Evolutionary conservation across 1,140 invertebrate genomes (phyloP).

Genomic region (Cyrtorhinus lividipennis): DNA sequence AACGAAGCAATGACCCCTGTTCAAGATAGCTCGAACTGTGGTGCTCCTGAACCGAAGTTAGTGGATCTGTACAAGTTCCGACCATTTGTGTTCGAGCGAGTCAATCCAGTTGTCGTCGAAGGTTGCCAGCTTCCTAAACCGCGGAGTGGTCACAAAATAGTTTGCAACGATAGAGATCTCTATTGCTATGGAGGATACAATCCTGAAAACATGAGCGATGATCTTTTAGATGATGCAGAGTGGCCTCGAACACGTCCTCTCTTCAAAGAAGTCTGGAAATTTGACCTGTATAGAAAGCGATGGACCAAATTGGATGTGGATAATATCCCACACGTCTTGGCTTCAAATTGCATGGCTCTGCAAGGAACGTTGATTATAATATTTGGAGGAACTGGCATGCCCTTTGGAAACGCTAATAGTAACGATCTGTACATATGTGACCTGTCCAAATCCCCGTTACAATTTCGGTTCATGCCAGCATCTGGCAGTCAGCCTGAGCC

Average conservation of each 20-base stretch:
- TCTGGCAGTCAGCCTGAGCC: conserved; percentile 39
- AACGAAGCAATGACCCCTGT: no score
- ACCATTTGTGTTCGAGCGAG: background rate
- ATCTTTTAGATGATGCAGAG: conserved; percentile 28
- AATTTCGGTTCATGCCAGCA: conserved; percentile 22
- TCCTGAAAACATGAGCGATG: conserved; percentile 31
- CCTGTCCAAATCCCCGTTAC: conserved; percentile 36
- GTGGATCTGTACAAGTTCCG: background rate
- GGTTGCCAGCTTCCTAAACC: conserved; percentile 36
- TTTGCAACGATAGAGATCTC: conserved; percentile 55
- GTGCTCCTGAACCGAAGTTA: background rate
- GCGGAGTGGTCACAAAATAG: conserved; percentile 73
- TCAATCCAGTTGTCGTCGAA: background rate
- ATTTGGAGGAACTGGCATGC: conserved; percentile 75
- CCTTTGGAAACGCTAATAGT: conserved; percentile 66
- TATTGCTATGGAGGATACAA: conserved; percentile 80
- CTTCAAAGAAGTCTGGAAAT: conserved; percentile 75
- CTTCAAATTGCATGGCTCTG: conserved; percentile 63
- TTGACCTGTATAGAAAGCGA: conserved; percentile 50
- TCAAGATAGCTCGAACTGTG: no score
- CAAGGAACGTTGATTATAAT: conserved; percentile 55
- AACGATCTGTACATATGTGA: conserved; percentile 59
- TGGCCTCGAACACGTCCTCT: conserved; percentile 45
- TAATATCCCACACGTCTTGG: conserved; percentile 60
- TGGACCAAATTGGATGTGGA: conserved; percentile 53